Evolutionary conservation across 2,113 vertebrate species (phyloP).

Genomic region (Zapus hudsonius): DNA sequence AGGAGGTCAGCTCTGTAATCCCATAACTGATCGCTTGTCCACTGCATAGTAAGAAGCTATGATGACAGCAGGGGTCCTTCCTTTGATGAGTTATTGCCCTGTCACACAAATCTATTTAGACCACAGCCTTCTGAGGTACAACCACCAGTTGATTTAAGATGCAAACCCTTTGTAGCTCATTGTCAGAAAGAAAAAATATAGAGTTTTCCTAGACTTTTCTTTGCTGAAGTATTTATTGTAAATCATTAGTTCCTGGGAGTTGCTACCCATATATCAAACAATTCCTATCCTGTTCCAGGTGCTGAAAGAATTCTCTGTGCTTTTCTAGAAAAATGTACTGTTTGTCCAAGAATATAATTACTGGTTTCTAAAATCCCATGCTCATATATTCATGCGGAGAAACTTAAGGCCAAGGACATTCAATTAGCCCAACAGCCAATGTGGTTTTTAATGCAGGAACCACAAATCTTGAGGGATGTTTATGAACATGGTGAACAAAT

Average conservation of each 20-base stretch:
- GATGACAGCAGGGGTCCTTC: slow-evolving; percentile 62
- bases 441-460: slow-evolving; percentile 58
- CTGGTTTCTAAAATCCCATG: slow-evolving; percentile 2
- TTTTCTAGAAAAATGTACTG: slow-evolving; percentile 59
- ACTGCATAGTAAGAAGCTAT: background rate
- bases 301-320: slow-evolving; percentile 68
- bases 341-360: slow-evolving; percentile 69
- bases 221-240: slow-evolving; percentile 76
- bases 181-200: slow-evolving; percentile 71
- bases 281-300: slow-evolving; percentile 40
- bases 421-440: slow-evolving; percentile 43
- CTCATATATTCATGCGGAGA: slow-evolving; percentile 54
- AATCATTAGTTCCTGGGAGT: slow-evolving; percentile 70
- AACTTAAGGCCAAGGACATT: slow-evolving; percentile 44
- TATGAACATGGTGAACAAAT: slow-evolving; percentile 60
- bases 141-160: slow-evolving; percentile 75
- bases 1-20: slow-evolving; percentile 19
- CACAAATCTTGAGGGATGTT: slow-evolving; percentile 60
- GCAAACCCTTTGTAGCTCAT: slow-evolving; percentile 66
- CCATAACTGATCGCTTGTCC: slow-evolving; percentile 6
- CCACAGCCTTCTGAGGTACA: slow-evolving; percentile 54
- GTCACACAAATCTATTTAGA: slow-evolving; percentile 66
- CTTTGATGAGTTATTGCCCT: slow-evolving; percentile 55
- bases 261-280: slow-evolving; percentile 56
- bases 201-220: slow-evolving; percentile 73